Conservation (phyloP, 2,888 invertebrate genomes). For the Caenorhabditis sulstoni region DNA sequence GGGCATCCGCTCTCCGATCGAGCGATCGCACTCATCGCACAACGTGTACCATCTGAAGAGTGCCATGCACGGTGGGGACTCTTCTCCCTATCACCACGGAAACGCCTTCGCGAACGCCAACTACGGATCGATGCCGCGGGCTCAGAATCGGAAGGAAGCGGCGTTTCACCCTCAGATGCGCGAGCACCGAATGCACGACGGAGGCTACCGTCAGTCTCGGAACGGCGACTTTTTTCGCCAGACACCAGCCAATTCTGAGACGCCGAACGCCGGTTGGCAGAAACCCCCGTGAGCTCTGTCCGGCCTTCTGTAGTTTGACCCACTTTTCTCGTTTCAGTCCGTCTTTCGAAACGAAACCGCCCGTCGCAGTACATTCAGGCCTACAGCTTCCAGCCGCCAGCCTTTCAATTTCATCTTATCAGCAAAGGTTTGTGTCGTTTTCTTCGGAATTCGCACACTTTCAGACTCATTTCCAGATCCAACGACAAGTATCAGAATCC, state of each 20-base stretch:
- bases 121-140: conserved; percentile 57
- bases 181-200: conserved; percentile 28
- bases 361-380: conserved; percentile 54
- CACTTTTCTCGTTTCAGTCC: conserved; percentile 34
- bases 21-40: conserved; percentile 63
- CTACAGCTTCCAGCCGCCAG: conserved; percentile 56
- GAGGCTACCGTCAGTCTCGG: conserved; percentile 31
- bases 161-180: conserved; percentile 27
- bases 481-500: conserved; percentile 53
- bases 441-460: not conserved
- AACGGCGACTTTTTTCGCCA: conserved; percentile 57
- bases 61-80: conserved; percentile 16
- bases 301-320: not conserved
- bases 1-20: conserved; percentile 41
- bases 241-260: conserved; percentile 54
- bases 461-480: conserved; percentile 7
- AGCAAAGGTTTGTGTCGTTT: conserved; percentile 10
- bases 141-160: conserved; percentile 34
- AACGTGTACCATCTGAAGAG: conserved; percentile 52
- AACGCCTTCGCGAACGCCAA: conserved; percentile 27
- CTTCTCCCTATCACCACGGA: conserved; percentile 29
- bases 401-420: conserved; percentile 58
- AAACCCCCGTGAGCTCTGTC: conserved; percentile 44
- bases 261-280: conserved; percentile 58
- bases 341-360: conserved; percentile 53